Evolutionary conservation across 2,888 invertebrate genomes (phyloP).

Genomic region (Caenorhabditis sinica): DNA sequence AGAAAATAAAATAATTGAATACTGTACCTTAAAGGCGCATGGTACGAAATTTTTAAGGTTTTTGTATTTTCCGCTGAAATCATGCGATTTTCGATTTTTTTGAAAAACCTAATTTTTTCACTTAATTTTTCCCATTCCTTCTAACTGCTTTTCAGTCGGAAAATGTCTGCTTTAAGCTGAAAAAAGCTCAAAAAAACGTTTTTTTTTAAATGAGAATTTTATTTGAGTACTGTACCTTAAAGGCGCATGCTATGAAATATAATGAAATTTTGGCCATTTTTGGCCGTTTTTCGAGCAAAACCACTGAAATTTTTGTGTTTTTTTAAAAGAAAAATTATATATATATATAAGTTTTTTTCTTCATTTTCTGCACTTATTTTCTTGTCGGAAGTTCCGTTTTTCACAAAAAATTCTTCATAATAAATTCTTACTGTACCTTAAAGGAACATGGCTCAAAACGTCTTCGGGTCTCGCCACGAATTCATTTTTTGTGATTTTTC

Average conservation of each 20-base stretch:
- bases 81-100: not conserved
- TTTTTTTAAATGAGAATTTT: not conserved
- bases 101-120: too few species aligned
- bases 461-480: not conserved
- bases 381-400: not conserved
- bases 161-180: too few species aligned
- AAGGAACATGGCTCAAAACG: not conserved
- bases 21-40: too few species aligned
- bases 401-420: not conserved
- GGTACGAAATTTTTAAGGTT: not conserved
- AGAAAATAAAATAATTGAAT: too few species aligned
- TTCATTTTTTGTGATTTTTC: too few species aligned
- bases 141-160: not conserved
- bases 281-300: too few species aligned
- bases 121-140: too few species aligned
- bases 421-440: not conserved
- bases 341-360: too few species aligned
- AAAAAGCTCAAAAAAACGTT: not conserved
- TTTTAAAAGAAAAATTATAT: too few species aligned
- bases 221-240: not conserved
- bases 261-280: too few species aligned
- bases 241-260: not conserved
- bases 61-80: not conserved
- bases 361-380: not conserved
- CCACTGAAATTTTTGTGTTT: too few species aligned